Conservation (phyloP, 2,888 invertebrate species). For the Timema cristinae region DNA sequence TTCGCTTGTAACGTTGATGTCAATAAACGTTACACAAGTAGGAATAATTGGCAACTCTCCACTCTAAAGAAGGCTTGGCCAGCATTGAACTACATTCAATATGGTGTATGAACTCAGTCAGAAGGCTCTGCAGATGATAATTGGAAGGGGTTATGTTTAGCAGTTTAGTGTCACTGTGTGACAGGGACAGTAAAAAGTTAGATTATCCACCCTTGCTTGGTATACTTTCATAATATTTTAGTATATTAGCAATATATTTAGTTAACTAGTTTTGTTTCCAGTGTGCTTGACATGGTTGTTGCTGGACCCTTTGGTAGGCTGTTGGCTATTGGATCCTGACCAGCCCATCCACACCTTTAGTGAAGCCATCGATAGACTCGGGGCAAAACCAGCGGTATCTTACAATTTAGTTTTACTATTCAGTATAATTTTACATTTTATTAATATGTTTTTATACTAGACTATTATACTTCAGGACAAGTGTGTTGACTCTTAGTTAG, state of each 20-base stretch:
- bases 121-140: not conserved
- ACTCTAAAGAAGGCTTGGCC: not conserved
- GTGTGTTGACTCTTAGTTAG: no score
- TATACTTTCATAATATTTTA: not conserved
- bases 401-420: not conserved
- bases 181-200: no score
- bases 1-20: no score
- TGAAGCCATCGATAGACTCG: slow-evolving; percentile 43
- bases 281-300: slow-evolving; percentile 35
- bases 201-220: not conserved
- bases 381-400: slow-evolving; percentile 34
- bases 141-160: not conserved
- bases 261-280: slow-evolving; percentile 18
- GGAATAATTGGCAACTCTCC: not conserved
- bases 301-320: slow-evolving; percentile 45
- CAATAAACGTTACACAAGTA: no score
- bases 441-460: no score
- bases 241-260: not conserved
- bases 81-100: no score
- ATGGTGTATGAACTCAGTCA: not conserved
- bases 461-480: no score
- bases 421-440: no score
- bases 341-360: slow-evolving; percentile 45
- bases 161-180: not conserved
- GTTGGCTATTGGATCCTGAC: slow-evolving; percentile 48